Conservation (phyloP, 2,113 vertebrate species). For the Junco hyemalis region DNA sequence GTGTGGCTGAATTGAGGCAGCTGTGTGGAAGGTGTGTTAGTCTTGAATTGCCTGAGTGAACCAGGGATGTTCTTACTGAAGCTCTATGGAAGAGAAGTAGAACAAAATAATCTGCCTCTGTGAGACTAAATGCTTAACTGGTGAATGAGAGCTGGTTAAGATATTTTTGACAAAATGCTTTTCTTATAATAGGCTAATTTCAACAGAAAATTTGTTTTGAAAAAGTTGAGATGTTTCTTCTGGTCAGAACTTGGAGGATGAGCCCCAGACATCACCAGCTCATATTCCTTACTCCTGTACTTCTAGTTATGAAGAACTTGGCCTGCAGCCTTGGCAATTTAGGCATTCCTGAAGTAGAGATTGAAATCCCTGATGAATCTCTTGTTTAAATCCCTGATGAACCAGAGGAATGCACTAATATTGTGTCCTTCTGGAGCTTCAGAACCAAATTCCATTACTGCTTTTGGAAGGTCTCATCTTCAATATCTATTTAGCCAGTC, state of each 20-base stretch:
- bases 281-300: not conserved
- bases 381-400: not conserved
- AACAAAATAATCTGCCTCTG: not conserved
- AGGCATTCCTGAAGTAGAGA: not conserved
- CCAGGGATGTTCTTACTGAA: not conserved
- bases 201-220: not conserved
- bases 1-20: not conserved
- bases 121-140: not conserved
- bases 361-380: not conserved
- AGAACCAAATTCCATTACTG: not conserved
- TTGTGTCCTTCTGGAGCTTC: not conserved
- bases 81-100: not conserved
- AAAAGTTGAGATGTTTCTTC: not conserved
- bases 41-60: not conserved
- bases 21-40: not conserved
- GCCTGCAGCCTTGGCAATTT: not conserved
- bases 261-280: not conserved
- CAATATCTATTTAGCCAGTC: fast-evolving
- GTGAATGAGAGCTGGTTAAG: not conserved
- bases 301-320: not conserved
- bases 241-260: not conserved
- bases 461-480: not conserved
- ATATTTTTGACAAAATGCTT: not conserved
- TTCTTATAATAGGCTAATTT: not conserved
- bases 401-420: not conserved